Evolutionary conservation across 2,113 vertebrate species (phyloP), one percentile per base, ranked within the genome.

Genomic region (Narcine bancroftii): DNA sequence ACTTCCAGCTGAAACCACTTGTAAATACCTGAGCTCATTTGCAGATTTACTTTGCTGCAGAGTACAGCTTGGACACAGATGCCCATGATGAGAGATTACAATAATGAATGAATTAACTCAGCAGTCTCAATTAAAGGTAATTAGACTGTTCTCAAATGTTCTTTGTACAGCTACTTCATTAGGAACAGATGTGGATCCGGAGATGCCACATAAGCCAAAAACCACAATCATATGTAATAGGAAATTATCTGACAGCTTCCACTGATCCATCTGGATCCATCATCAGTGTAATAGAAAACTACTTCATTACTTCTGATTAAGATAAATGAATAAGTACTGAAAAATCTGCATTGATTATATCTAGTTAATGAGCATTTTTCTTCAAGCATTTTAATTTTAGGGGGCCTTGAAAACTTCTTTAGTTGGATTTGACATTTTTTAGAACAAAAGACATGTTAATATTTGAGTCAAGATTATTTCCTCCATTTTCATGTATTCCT

Each of bases 141-240:
- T 91, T 91, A 91, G 71, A 91, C 63, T 69, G 39, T 29, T 69
- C 89, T 91, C 63, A 66, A 91, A 91, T 47, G 63, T 47, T 91
- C 89, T 91, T 91, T 91, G 89, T 91, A 91, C 63, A 91, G 39
- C 89, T 71, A 91, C 89, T 91, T 91, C 89, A 91, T 91, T 71
- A 71, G 63, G 63, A 91, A 91, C 89, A 91, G 87, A 89, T 91
- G 89, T 91, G 63, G 89, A 91, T 91, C 65, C 36, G 65, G 89
- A 91, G 65, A 71, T 91, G 89, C 89, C 89, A 69, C 13, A 69
- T 69, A 91, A 91, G 65, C 89, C 89, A 47, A 91, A 42, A 91
- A 45, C 89, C 89, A 91, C 63, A 71, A 91, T 91, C 89, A 91
- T 91, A 91, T 45, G 89, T 91, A 91, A 91, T 69, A 71, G 89